These are phyloP conservation scores for Heterodera carotae DNA, from an alignment of 1,140 invertebrate genomes.

Conservation along the genomic window DNA sequence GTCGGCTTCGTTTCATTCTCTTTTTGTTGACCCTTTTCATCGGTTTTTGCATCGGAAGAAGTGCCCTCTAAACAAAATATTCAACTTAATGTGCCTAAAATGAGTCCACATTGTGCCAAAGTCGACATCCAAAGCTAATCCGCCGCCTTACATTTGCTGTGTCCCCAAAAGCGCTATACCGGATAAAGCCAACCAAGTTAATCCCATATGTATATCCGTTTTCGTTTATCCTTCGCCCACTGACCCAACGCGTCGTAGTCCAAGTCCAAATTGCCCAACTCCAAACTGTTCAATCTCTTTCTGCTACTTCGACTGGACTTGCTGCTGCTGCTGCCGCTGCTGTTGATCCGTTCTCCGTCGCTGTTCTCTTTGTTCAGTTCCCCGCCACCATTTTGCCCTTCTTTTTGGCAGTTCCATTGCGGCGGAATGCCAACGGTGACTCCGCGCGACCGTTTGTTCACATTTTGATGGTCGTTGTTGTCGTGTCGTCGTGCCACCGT, in stretches of 20 bases:
- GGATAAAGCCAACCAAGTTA: no score
- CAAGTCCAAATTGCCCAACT: not conserved
- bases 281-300: not conserved
- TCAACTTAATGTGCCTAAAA: no score
- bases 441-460: not conserved
- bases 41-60: not conserved
- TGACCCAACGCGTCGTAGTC: conserved; percentile 9
- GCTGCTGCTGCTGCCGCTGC: not conserved
- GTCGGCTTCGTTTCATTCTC: not conserved
- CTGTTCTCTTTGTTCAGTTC: conserved; percentile 5
- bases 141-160: not conserved
- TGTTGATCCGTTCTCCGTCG: not conserved
- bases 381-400: not conserved
- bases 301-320: not conserved
- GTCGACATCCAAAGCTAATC: no score
- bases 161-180: no score
- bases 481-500: not conserved
- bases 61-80: not conserved
- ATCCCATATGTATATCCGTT: no score
- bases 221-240: not conserved
- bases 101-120: no score
- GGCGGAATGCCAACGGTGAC: not conserved
- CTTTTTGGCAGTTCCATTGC: not conserved
- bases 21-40: not conserved
- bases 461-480: not conserved